phyloP scores from a whole-genome alignment of 37 sponge, comb jelly and placozoan species.

The Bolinopsis microptera region DNA sequence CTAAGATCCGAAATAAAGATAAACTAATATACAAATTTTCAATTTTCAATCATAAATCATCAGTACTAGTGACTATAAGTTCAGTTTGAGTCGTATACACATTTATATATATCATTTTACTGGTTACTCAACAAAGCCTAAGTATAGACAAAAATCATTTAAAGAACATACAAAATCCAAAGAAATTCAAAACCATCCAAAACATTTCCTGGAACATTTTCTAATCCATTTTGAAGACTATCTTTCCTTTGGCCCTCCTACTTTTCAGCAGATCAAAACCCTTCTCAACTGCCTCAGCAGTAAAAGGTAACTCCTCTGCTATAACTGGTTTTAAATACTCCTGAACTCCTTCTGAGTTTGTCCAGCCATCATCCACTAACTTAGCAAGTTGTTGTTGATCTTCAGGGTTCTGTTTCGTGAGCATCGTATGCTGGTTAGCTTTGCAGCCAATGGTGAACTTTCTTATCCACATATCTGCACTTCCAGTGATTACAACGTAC shows the following conservation, averaged over 20 bases:
- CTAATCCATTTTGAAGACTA: slow-evolving; percentile 22
- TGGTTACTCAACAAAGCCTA: no score
- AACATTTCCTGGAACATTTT: no score
- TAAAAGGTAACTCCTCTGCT: not conserved
- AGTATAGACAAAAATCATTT: no score
- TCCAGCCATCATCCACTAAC: slow-evolving; percentile 10
- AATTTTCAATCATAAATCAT: no score
- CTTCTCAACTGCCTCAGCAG: not conserved
- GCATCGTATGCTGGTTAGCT: not conserved
- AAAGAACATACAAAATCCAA: no score
- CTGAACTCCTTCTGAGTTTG: not conserved
- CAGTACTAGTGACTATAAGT: no score
- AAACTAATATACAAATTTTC: no score
- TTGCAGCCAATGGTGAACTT: slow-evolving; percentile 7
- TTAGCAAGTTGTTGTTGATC: not conserved
- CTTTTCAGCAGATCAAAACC: slow-evolving; percentile 34
- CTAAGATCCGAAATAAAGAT: no score
- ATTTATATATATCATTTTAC: no score
- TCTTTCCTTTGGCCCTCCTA: slow-evolving; percentile 24
- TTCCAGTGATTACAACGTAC: slow-evolving; percentile 38
- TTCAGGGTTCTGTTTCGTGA: not conserved
- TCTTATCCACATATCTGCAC: not conserved
- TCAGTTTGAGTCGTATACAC: no score
- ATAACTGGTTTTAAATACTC: not conserved
- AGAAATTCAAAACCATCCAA: no score